Base-by-base conservation (phyloP, 2,888 invertebrate genomes). In the Microdon myrmicae region DNA sequence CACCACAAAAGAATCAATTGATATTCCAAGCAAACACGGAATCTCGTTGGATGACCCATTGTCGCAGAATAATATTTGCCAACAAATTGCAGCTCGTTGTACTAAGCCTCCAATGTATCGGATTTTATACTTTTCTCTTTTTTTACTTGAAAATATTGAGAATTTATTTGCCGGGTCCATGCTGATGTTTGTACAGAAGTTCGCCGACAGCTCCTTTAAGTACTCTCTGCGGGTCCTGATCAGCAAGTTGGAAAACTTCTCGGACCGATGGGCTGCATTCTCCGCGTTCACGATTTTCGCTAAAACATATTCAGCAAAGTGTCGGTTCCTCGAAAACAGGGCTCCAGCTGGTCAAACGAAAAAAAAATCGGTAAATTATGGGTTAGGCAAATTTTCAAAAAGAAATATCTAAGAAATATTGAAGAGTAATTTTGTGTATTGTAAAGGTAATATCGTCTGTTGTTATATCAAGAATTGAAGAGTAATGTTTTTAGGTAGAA, bases 281-380 rank as follows among this genome's bases (percentile, higher is more conserved):
- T 97, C 96, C 14, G 94, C 96, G 79, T 97, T 97, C 68, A 97
- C 94, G 26, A 94, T 90, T 87, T 97, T 97, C 49, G 96, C 92
- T 72, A 96, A 82, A 35, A 97, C 84, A 79, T 96, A 93, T 77
- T 97, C 95, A n/a, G 92, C 90, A 79, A 97, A 96, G n/a, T 88
- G 86, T 81, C 92, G 90, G 47, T 92, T 91, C 78, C 94, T 95
- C 7, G 89, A 86, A 78, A 94, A 96, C 19, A 89, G 86, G 3
- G 92, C 93, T 47, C 90, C 90, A 69, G 90, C 87, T 67, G 4
- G 32, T 53, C 60, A 19, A 4, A 12, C 12, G 48, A 44, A 26
- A 17, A 39, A 28, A 14, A 25, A 39, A 38, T 17, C 10, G 10
- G 9, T 7, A 5, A 28, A 28, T 28, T 28, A 5, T 5, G 9